Conservation (phyloP, 1,140 invertebrate genomes). For the Hylaeus volcanicus region DNA sequence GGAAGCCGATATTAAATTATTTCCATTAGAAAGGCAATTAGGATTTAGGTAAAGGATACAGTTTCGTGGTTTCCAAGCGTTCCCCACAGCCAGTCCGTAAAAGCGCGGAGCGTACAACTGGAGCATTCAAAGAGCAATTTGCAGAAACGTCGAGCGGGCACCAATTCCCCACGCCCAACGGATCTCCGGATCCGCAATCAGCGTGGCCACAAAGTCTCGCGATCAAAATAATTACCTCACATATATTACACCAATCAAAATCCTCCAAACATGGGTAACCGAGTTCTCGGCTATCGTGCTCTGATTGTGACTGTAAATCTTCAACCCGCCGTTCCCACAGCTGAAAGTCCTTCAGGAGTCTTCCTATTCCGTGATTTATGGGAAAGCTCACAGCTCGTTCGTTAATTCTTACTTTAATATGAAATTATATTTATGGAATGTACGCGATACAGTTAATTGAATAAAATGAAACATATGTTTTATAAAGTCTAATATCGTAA, state of each 20-base stretch:
- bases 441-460: no score
- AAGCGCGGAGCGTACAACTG: constrained; percentile 49
- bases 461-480: no score
- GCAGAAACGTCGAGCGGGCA: constrained; percentile 56
- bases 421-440: no score
- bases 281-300: constrained; percentile 19
- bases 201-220: constrained; percentile 39
- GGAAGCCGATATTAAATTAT: constrained; percentile 44
- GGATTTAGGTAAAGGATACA: constrained; percentile 26
- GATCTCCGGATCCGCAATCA: constrained; percentile 50
- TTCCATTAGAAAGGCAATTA: constrained; percentile 47
- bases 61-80: constrained; percentile 20
- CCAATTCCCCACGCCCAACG: constrained; percentile 53
- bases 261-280: constrained; percentile 16
- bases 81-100: constrained; percentile 21
- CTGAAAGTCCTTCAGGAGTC: neutral
- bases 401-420: no score
- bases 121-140: constrained; percentile 61
- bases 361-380: neutral
- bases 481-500: no score
- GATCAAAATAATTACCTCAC: constrained; percentile 57
- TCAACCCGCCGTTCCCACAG: neutral
- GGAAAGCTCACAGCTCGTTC: neutral
- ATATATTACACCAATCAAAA: constrained; percentile 43
- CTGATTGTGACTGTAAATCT: neutral